Conservation (phyloP, 2,888 invertebrate species). For the Alloplasta piceator region DNA sequence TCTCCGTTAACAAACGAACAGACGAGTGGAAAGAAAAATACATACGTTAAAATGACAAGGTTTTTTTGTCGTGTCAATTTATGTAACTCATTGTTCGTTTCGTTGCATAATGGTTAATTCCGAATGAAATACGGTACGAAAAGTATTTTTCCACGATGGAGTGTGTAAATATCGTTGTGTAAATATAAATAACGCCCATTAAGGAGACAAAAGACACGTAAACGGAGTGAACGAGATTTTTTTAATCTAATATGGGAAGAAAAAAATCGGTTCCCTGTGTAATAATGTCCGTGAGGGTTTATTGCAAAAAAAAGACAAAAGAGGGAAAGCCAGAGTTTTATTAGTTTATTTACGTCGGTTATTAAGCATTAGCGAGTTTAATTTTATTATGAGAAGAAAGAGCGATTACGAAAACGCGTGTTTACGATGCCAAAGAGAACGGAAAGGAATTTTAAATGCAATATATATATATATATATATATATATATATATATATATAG, state of each 20-base stretch:
- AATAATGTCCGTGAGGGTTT: slow-evolving; percentile 7
- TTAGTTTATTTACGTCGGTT: slow-evolving; percentile 35
- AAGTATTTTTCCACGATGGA: too few species aligned
- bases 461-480: slow-evolving; percentile 12
- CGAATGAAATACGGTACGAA: too few species aligned
- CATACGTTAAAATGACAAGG: neutral
- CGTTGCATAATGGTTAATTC: slow-evolving; percentile 1
- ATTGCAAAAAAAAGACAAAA: slow-evolving; percentile 23
- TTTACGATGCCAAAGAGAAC: slow-evolving; percentile 26
- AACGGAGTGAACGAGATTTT: neutral
- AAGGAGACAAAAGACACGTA: neutral
- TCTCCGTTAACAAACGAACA: slow-evolving; percentile 42
- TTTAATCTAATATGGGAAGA: too few species aligned
- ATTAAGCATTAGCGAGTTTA: slow-evolving; percentile 38
- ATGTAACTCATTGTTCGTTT: slow-evolving; percentile 27
- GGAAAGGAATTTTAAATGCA: neutral
- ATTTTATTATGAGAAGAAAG: slow-evolving; percentile 40
- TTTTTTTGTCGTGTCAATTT: slow-evolving; percentile 41
- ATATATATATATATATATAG: slow-evolving; percentile 14
- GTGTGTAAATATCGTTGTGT: too few species aligned
- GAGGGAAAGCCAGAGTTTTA: slow-evolving; percentile 33
- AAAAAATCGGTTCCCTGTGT: neutral
- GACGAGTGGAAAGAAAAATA: slow-evolving; percentile 32
- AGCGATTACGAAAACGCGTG: slow-evolving; percentile 37
- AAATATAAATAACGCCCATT: neutral